These are phyloP conservation scores for Silvanus unidentatus DNA, from an alignment of 2,888 invertebrate species.

Conservation along the genomic window DNA sequence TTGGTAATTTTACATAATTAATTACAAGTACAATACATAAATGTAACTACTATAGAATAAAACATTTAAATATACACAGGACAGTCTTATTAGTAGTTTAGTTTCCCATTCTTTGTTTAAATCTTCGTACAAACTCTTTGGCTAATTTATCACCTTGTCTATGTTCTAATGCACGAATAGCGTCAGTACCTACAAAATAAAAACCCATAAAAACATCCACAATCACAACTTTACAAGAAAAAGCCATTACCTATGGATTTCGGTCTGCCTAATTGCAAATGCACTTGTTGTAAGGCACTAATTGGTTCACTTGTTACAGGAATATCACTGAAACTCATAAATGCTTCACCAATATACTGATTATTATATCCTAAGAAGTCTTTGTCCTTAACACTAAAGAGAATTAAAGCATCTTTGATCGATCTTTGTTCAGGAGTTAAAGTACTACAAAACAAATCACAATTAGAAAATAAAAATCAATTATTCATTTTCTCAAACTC, in stretches of 20 bases:
- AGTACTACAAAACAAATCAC: slow-evolving; percentile 50
- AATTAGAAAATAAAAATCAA: slow-evolving; percentile 9
- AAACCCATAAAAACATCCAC: slow-evolving; percentile 11
- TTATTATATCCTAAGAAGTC: slow-evolving; percentile 88
- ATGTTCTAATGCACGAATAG: slow-evolving; percentile 71
- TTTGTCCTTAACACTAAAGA: slow-evolving; percentile 92
- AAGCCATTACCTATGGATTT: slow-evolving; percentile 54
- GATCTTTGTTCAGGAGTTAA: slow-evolving; percentile 68
- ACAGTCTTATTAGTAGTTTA: no score
- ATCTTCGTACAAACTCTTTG: slow-evolving; percentile 79
- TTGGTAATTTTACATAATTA: no score
- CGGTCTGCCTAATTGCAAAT: slow-evolving; percentile 66
- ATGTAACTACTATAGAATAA: no score
- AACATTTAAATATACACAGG: no score
- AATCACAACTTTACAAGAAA: slow-evolving; percentile 3
- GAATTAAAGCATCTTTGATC: slow-evolving; percentile 64
- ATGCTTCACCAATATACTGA: slow-evolving; percentile 93
- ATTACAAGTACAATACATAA: no score
- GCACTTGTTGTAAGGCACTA: slow-evolving; percentile 63
- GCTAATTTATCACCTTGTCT: slow-evolving; percentile 85
- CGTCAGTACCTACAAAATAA: slow-evolving; percentile 48
- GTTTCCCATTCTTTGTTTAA: slow-evolving; percentile 56
- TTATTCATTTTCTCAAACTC: slow-evolving; percentile 48
- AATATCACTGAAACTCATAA: slow-evolving; percentile 73
- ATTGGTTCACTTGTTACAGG: slow-evolving; percentile 57